phyloP scores from a whole-genome alignment of 2,113 vertebrate genomes.

The Megaleporinus macrocephalus region DNA sequence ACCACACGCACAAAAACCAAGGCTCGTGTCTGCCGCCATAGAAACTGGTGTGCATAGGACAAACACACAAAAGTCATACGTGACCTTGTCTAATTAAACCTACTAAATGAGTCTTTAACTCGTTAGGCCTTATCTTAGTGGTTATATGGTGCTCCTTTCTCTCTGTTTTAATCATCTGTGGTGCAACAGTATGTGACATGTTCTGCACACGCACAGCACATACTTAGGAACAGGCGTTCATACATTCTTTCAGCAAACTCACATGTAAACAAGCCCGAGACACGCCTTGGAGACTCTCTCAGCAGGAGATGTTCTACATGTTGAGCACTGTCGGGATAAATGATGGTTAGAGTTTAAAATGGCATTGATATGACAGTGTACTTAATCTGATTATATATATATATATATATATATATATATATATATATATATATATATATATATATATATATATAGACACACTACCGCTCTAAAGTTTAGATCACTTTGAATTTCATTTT shows the following conservation, averaged over 20 bases:
- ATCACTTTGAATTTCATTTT: too few species aligned
- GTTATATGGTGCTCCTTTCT: conserved; percentile 23
- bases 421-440: too few species aligned
- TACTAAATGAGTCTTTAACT: conserved; percentile 16
- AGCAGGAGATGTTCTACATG: neutral
- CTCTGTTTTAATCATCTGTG: conserved; percentile 15
- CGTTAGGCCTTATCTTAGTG: conserved; percentile 14
- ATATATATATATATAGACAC: too few species aligned
- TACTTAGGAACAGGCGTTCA: neutral
- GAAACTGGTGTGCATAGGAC: neutral
- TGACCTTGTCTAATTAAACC: conserved; percentile 13
- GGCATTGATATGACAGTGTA: too few species aligned
- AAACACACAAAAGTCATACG: conserved; percentile 6
- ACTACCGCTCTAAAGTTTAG: too few species aligned
- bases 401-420: too few species aligned
- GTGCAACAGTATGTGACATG: conserved; percentile 22
- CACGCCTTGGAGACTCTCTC: neutral
- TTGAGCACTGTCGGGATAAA: too few species aligned
- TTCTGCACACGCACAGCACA: neutral
- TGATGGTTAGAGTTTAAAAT: too few species aligned
- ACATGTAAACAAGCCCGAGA: neutral
- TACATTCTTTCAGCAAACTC: neutral
- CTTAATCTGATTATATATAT: too few species aligned
- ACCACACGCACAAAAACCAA: neutral
- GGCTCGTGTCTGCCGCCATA: conserved; percentile 19